Base-by-base conservation (phyloP, 1,140 invertebrate genomes). In the Papilio aristodemus region DNA sequence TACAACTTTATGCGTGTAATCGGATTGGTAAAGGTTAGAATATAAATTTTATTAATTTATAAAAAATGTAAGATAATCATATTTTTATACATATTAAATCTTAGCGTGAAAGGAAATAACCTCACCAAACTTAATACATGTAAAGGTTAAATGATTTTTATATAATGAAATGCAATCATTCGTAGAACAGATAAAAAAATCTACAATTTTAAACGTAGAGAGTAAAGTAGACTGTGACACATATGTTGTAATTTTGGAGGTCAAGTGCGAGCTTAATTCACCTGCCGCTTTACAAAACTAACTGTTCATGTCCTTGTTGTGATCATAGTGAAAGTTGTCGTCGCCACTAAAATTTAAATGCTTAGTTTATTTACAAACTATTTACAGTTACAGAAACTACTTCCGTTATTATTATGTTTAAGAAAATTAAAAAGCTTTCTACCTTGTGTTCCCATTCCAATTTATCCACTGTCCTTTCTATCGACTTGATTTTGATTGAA, bases 161-260 rank as follows among this genome's bases (percentile, higher is more conserved):
- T n/a, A n/a, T n/a, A n/a, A n/a, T n/a, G n/a, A n/a, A n/a, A n/a
- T n/a, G n/a, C n/a, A n/a, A n/a, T n/a, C 27, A 6, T 32, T 6
- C 6, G 27, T 32, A 13, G 13, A 13, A 39, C 38, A 39, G 38
- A 39, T 39, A 39, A 39, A 13, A 54, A 22, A 54, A 10, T 11
- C 46, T 54, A 13, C 19, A 54, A 11, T 25, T 9, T 6, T 54
- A 25, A 22, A 54, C 2, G 10, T 54, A 54, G 22, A 54, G 10
- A 54, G 9, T 54, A 50, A 59, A 59, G 25, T 37, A 19, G 36
- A 19, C 59, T 62, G 36, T 62, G 59, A 62, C 59, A 36, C 36
- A 59, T 19, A 62, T 62, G 59, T 36, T 39, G 59, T 62, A 62
- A 59, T 59, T 62, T 62, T 62, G 59, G 59, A 62, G 59, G 59